phyloP scores from a whole-genome alignment of 2,797 vertebrate genomes.

The Xiphophorus birchmanni region DNA sequence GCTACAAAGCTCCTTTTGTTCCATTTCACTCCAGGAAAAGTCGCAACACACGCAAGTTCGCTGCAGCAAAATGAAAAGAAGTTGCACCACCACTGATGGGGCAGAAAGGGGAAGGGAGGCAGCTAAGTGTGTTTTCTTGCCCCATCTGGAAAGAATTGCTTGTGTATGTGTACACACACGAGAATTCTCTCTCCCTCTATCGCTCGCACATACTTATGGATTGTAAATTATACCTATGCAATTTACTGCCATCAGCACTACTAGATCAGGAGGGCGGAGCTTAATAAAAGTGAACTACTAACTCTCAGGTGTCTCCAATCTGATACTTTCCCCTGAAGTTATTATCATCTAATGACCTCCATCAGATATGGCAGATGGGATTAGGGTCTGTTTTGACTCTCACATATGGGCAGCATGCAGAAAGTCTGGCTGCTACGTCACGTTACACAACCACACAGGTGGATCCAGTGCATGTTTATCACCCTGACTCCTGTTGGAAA shows the following conservation, averaged over 20 bases:
- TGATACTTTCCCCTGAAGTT: constrained; percentile 52
- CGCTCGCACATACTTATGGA: constrained; percentile 38
- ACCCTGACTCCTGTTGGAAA: not conserved
- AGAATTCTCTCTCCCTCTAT: constrained; percentile 31
- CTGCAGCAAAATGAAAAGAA: constrained; percentile 65
- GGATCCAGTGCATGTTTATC: constrained; percentile 5
- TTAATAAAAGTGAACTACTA: constrained; percentile 56
- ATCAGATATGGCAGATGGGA: constrained; percentile 59
- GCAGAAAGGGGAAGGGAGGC: constrained; percentile 38
- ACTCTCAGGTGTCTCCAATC: constrained; percentile 58
- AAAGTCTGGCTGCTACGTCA: constrained; percentile 5
- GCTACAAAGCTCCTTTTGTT: constrained; percentile 82
- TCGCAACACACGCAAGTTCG: constrained; percentile 68
- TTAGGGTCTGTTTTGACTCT: constrained; percentile 30
- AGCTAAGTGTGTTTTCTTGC: constrained; percentile 56
- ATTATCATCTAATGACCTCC: constrained; percentile 49
- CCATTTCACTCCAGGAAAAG: constrained; percentile 69
- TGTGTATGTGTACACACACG: constrained; percentile 39
- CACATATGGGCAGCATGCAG: constrained; percentile 30
- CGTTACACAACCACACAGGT: not conserved
- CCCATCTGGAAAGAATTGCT: constrained; percentile 79
- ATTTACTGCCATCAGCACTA: constrained; percentile 66
- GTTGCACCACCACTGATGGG: constrained; percentile 54
- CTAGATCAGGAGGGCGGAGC: constrained; percentile 60
- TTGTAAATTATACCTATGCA: constrained; percentile 67